phyloP scores from a whole-genome alignment of 2,888 invertebrate genomes.

The Diplolepis rosae region DNA sequence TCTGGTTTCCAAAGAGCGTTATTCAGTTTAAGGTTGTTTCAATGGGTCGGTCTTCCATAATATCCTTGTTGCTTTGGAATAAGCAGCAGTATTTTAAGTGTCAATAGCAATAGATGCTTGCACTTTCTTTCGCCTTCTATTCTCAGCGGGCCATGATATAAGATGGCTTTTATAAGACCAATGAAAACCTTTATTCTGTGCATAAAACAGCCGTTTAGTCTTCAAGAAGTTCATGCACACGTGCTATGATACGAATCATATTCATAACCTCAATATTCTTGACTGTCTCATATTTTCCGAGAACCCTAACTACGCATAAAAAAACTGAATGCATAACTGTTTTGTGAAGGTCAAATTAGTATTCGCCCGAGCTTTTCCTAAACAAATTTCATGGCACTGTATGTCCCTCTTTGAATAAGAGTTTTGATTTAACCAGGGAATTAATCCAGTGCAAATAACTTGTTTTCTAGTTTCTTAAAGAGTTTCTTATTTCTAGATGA shows the following conservation, averaged over 20 bases:
- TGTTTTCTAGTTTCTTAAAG: background rate
- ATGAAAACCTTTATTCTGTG: constrained; percentile 16
- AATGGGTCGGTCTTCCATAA: too few species aligned
- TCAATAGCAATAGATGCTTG: background rate
- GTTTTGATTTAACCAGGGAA: constrained; percentile 1
- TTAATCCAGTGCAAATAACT: background rate
- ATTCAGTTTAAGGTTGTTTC: too few species aligned
- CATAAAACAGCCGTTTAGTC: constrained; percentile 10
- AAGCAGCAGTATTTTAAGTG: background rate
- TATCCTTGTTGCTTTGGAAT: background rate
- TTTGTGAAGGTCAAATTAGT: constrained; percentile 15
- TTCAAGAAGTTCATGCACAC: constrained; percentile 5
- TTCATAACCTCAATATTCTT: constrained; percentile 12
- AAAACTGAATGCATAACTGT: background rate
- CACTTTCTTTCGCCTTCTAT: background rate
- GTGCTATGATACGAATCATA: constrained; percentile 6
- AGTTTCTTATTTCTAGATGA: background rate
- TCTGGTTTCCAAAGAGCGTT: too few species aligned
- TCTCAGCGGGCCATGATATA: background rate
- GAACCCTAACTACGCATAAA: background rate
- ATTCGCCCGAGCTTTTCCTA: background rate
- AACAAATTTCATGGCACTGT: constrained; percentile 3
- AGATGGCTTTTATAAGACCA: constrained; percentile 25
- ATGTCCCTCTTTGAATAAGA: background rate
- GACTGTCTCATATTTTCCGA: constrained; percentile 17